Evolutionary conservation across 1,140 invertebrate species (phyloP), one percentile per base, ranked within the genome.

Genomic region (Anadara kagoshimensis): DNA sequence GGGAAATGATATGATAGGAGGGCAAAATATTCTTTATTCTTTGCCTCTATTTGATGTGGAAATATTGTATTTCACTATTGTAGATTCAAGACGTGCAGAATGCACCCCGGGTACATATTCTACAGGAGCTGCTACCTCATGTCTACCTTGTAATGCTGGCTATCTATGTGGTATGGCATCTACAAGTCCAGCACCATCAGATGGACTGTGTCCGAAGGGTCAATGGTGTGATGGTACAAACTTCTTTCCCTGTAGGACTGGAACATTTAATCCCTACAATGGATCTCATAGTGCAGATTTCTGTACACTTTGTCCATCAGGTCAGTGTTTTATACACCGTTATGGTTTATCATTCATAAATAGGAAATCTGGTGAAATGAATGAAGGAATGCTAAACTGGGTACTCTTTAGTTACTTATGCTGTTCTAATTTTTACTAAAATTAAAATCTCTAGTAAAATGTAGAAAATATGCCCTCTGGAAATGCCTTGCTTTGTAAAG

Each of bases 201-300:
- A 47, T 41, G 78, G 75, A 14, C 53, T 78, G 5, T 88, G 86
- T 75, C 68, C 78, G 29, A 65, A 80, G 29, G 86, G 86, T 26
- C 80, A 82, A 2, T 87, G 79, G 78, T 88, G 86, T 77, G 84
- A 88, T 72, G 86, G 86, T n/a, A 79, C 82, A 61, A 70, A 75
- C 26, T 83, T 83, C 66, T 69, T 71, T 47, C 78, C 79, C 0
- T 88, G 86, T 80, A 76, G 77, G 8, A 69, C 83, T 16, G 86
- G 86, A 7, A 85, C 76, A 18, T 88, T 83, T 67, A 87, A 88
- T 41, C 73, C 69, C 8, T 72, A 73, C 18, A 87, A 86, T 66
- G 83, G 78, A 26, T 86, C 86, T n/a, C 47, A 62, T n/a, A 72
- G 49, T 64, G 64, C 57, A 0, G 65, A 66, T 20, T 79, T 68